Base-by-base conservation (phyloP, 2,113 vertebrate species). In the Entosphenus tridentatus region DNA sequence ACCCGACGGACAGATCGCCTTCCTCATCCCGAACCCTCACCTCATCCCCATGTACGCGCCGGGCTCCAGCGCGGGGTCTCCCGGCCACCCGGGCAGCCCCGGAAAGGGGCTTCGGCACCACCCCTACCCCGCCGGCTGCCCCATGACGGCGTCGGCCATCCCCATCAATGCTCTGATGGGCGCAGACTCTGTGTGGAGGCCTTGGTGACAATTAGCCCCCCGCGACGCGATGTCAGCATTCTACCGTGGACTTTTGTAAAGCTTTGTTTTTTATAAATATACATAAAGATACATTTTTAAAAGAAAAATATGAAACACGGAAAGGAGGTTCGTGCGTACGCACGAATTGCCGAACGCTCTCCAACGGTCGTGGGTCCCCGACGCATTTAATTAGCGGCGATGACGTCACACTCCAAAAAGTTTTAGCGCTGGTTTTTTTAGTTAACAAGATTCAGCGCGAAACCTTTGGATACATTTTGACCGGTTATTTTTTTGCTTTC, bases 1-100 rank as follows among this genome's bases (percentile, higher is more conserved):
- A n/a, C 85, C 89, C 0, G 90, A 96, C 16, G 93, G 93, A 84
- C 93, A 96, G 71, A 95, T 98, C 11, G 89, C 93, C 57, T 96
- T 98, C 77, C 83, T 98, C 77, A 95, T 98, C 76, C 89, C 92
- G 68, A 91, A 85, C 57, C 77, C 86, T 2, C 84, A 89, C 8
- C 96, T 98, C 70, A 85, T 83, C 9, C 85, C 88, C 0, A 83
- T 77, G 56, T 77, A 80, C 0, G 71, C 78, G 81, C 39, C 80
- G 82, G 0, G 78, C 86, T 69, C 80, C 14, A 82, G 83, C 54
- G 83, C 80, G 56, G 83, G 84, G 2, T 85, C 87, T 17, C 80
- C 85, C 74, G 88, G 62, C 8, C 21, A n/a, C n/a, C n/a, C 62
- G 62, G 62, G 9, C n/a, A 65, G n/a, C 8, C 62, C 62, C 21